phyloP scores from a whole-genome alignment of 2,888 invertebrate species.

The Apoderus coryli region DNA sequence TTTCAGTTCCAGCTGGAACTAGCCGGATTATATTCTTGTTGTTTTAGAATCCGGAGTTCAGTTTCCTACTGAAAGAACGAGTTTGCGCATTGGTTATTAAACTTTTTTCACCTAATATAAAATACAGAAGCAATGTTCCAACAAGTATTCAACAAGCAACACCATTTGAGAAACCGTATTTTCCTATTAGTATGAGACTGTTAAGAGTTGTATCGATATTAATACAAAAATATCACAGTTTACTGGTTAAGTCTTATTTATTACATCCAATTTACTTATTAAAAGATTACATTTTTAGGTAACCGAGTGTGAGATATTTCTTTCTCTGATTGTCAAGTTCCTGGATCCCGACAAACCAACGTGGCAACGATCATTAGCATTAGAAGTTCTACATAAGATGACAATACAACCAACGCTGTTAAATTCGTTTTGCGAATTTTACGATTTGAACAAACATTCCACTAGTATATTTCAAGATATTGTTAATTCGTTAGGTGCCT shows the following conservation, averaged over 20 bases:
- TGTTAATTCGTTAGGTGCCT: conserved; percentile 83
- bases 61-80: conserved; percentile 85
- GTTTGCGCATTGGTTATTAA: conserved; percentile 98
- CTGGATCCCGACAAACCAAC: conserved; percentile 91
- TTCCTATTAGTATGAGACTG: conserved; percentile 91
- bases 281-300: conserved; percentile 39
- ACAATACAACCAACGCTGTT: conserved; percentile 76
- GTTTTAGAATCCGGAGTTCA: conserved; percentile 81
- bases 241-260: conserved; percentile 49
- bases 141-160: conserved; percentile 47
- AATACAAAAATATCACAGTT: conserved; percentile 81
- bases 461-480: conserved; percentile 92
- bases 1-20: no score
- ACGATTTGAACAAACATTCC: conserved; percentile 88
- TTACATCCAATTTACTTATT: conserved; percentile 9
- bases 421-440: conserved; percentile 85
- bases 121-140: conserved; percentile 53
- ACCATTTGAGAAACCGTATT: conserved; percentile 80
- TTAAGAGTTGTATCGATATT: conserved; percentile 84
- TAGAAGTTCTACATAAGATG: conserved; percentile 93
- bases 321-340: conserved; percentile 93
- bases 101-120: conserved; percentile 96
- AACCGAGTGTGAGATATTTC: conserved; percentile 97
- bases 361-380: conserved; percentile 90
- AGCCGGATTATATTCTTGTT: conserved; percentile 8